phyloP scores from a whole-genome alignment of 2,113 vertebrate species.

The Vulpes vulpes region DNA sequence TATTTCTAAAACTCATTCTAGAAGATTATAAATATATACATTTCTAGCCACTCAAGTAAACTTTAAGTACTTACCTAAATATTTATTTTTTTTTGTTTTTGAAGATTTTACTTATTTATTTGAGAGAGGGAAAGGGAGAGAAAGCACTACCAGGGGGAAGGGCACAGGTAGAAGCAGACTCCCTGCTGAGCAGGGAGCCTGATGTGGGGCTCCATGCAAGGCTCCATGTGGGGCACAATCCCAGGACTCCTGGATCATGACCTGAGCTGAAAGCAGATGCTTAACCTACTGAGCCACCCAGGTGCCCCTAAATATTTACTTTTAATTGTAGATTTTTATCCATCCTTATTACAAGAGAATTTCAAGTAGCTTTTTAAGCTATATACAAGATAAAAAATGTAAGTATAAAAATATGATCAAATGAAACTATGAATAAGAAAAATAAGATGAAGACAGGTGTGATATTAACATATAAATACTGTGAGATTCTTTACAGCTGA shows the following conservation, averaged over 20 bases:
- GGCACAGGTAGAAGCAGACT: too few relatives aligned
- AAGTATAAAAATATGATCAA: background rate
- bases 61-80: background rate
- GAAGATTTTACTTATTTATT: too few relatives aligned
- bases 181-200: too few relatives aligned
- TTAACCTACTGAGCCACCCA: too few relatives aligned
- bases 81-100: background rate
- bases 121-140: too few relatives aligned
- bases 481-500: background rate
- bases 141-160: too few relatives aligned
- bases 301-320: background rate
- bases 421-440: conserved; percentile 1
- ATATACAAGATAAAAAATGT: background rate
- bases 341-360: background rate
- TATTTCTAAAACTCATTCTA: conserved; percentile 26
- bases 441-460: background rate
- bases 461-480: background rate
- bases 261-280: too few relatives aligned
- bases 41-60: background rate
- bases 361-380: conserved; percentile 11
- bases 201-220: too few relatives aligned
- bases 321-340: conserved; percentile 3
- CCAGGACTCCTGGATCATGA: too few relatives aligned
- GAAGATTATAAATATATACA: background rate
- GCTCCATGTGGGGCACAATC: too few relatives aligned